Percentiles rank a stretch among this genome's conserved stretches.
These are phyloP conservation scores for Girardia tigrina DNA, from an alignment of 2,888 invertebrate species.

Conservation along the genomic window DNA sequence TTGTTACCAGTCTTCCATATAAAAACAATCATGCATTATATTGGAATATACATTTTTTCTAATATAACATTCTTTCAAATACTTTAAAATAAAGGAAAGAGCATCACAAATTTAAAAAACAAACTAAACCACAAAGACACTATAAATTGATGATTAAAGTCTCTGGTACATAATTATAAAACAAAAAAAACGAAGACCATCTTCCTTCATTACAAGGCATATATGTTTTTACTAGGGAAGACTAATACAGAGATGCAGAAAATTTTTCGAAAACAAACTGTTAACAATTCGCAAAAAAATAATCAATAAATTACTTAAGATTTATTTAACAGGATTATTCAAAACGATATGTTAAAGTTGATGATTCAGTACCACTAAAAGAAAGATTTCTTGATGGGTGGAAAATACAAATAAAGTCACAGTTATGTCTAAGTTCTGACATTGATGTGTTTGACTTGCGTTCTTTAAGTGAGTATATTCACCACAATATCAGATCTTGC, in stretches of 20 bases:
- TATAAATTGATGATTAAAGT: too few species aligned
- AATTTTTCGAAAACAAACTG: neutral
- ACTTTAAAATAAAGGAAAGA: too few species aligned
- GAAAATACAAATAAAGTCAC: slow-evolving; percentile 14
- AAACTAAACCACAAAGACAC: too few species aligned
- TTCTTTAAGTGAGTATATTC: neutral
- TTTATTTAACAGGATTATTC: neutral
- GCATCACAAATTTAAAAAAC: too few species aligned
- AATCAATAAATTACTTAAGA: neutral
- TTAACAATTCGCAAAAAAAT: neutral
- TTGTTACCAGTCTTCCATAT: neutral
- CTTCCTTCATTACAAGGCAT: too few species aligned
- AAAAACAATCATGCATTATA: too few species aligned
- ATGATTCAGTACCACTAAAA: neutral
- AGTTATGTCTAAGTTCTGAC: neutral
- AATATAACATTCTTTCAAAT: too few species aligned
- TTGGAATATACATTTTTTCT: too few species aligned
- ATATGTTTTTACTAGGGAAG: too few species aligned
- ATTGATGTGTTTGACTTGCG: neutral
- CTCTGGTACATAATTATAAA: too few species aligned
- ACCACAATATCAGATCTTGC: neutral
- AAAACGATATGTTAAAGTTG: neutral
- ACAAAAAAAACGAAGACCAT: too few species aligned
- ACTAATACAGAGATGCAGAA: neutral
- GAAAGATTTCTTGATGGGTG: neutral